Evolutionary conservation across 1,140 invertebrate genomes (phyloP).

Genomic region (Nasonia longicornis): DNA sequence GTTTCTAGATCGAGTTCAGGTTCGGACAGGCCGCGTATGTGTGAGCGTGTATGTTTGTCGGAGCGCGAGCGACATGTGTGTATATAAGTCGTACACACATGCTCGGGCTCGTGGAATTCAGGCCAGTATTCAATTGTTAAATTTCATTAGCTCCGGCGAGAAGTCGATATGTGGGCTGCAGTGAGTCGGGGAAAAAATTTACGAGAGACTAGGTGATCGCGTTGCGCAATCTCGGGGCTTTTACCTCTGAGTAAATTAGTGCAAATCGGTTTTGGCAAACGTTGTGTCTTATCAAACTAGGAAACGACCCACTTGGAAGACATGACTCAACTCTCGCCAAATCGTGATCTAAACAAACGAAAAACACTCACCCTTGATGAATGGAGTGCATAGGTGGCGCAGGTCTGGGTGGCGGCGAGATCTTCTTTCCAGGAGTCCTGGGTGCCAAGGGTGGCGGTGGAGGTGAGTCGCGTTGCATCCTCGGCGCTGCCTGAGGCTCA

Average conservation of each 20-base stretch:
- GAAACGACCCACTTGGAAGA: too few relatives aligned
- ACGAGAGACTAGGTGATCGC: neutral
- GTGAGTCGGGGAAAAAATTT: neutral
- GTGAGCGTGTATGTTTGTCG: neutral
- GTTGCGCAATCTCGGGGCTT: neutral
- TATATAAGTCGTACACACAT: neutral
- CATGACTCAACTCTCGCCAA: too few relatives aligned
- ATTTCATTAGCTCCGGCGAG: conserved; percentile 21
- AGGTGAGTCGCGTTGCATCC: conserved; percentile 46
- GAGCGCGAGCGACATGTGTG: neutral
- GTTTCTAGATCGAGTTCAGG: conserved; percentile 38
- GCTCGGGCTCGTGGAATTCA: conserved; percentile 15
- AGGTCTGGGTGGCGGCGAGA: conserved; percentile 65
- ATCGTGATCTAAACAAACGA: neutral
- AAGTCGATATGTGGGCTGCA: neutral
- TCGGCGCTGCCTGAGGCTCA: conserved; percentile 46
- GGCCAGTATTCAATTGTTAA: conserved; percentile 34
- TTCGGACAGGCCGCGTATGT: neutral
- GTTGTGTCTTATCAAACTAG: too few relatives aligned
- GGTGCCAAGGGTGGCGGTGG: conserved; percentile 65
- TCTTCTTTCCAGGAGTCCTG: conserved; percentile 59
- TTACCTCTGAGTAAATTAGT: neutral
- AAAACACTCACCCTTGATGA: conserved; percentile 58
- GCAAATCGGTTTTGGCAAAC: too few relatives aligned
- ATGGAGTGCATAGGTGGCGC: conserved; percentile 58